Percentiles rank a stretch among this genome's conserved stretches.
These are phyloP conservation scores for Phrynosoma platyrhinos DNA, from an alignment of 2,113 vertebrate genomes.

Conservation along the genomic window DNA sequence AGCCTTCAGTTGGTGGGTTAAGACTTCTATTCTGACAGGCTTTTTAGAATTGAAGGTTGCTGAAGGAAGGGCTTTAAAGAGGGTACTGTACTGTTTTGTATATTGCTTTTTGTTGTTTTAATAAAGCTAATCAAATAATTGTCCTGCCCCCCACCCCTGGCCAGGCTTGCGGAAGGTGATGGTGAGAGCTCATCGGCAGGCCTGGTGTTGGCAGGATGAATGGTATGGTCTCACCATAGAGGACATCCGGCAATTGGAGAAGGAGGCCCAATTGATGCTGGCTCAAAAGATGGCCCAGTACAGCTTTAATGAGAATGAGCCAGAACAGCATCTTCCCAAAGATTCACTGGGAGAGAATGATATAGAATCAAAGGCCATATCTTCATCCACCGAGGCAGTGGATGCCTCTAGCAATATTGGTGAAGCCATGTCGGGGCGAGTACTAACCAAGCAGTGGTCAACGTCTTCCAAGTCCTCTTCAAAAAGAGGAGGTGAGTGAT, in stretches of 20 bases:
- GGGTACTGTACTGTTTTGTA: neutral
- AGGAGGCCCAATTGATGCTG: conserved; percentile 92
- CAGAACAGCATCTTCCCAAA: conserved; percentile 71
- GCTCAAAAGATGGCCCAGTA: conserved; percentile 96
- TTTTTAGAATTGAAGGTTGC: too few relatives aligned
- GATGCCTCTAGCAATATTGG: conserved; percentile 69
- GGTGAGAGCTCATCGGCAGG: conserved; percentile 96
- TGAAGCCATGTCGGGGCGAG: conserved; percentile 83
- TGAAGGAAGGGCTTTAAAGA: neutral
- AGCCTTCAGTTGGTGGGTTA: too few relatives aligned
- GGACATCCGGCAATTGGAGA: conserved; percentile 95
- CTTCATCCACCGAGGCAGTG: conserved; percentile 74
- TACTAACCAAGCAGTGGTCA: conserved; percentile 97
- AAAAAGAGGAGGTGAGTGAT: conserved; percentile 91
- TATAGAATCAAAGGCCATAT: conserved; percentile 66
- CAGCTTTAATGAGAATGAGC: conserved; percentile 78
- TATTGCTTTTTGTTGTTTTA: too few relatives aligned
- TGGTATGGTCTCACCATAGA: conserved; percentile 97
- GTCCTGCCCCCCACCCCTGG: neutral
- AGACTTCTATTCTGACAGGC: too few relatives aligned
- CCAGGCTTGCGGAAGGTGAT: conserved; percentile 94
- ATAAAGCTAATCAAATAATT: neutral
- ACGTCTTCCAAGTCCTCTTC: conserved; percentile 97
- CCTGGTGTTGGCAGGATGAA: conserved; percentile 99
- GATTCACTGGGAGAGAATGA: conserved; percentile 66